A percentile compares a stretch with the other conserved stretches of the same genome.
phyloP scores from a whole-genome alignment of 2,113 vertebrate genomes.

The Silurus glanis region DNA sequence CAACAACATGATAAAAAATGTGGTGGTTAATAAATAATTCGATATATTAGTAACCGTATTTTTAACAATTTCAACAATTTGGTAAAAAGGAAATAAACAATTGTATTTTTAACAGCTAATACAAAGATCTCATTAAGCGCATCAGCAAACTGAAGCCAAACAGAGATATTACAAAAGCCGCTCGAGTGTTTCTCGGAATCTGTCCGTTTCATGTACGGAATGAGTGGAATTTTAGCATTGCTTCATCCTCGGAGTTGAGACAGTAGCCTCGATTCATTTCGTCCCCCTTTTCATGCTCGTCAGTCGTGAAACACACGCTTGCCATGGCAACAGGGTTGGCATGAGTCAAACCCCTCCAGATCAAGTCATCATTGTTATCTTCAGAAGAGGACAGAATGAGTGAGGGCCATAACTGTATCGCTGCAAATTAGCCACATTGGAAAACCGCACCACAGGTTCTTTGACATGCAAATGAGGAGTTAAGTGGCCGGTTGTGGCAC shows the following conservation, averaged over 20 bases:
- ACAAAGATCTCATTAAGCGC: background rate
- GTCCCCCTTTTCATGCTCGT: constrained; percentile 53
- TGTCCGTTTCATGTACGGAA: constrained; percentile 61
- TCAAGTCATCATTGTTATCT: constrained; percentile 72
- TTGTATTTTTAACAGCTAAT: background rate
- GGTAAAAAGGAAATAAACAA: too few relatives aligned
- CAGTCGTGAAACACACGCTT: constrained; percentile 58
- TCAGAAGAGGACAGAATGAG: constrained; percentile 63
- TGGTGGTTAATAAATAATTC: background rate
- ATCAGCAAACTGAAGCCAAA: constrained; percentile 28
- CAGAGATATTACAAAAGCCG: constrained; percentile 61
- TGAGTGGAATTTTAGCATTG: constrained; percentile 65
- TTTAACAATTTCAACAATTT: too few relatives aligned
- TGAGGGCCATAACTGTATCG: constrained; percentile 74
- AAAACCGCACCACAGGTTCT: constrained; percentile 60
- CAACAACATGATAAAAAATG: background rate
- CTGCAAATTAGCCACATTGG: constrained; percentile 76
- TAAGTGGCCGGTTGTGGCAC: constrained; percentile 62
- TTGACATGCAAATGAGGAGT: constrained; percentile 79
- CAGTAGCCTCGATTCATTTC: constrained; percentile 66
- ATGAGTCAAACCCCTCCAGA: constrained; percentile 70
- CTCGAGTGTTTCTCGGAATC: constrained; percentile 64
- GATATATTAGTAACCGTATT: background rate
- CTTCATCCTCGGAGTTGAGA: constrained; percentile 52
- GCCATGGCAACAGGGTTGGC: constrained; percentile 72